Evolutionary conservation across 2,113 vertebrate species (phyloP), one percentile per base, ranked within the genome.

Genomic region (Cnemophilus loriae): DNA sequence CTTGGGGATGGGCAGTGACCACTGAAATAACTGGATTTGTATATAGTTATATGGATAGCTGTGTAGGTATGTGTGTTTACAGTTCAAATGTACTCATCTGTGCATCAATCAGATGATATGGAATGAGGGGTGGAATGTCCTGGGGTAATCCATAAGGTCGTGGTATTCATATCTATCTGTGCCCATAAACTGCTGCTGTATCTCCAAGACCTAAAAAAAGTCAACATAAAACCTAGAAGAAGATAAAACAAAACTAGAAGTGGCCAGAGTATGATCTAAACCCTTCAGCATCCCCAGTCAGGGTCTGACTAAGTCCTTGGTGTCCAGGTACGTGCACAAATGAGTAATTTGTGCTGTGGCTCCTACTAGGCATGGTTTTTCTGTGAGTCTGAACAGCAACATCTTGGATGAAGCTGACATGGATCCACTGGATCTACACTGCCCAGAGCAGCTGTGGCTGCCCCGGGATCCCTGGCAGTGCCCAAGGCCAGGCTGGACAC

Each of bases 21-120:
- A 27, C 75, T n/a, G 59, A 13, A 52, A 52, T n/a, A 17, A 10
- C 11, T 52, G 46, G 6, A 13, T 6, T 5, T 41, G 23, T 50
- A 13, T 4, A 7, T 2, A 41, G 24, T 12, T n/a, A 2, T 3
- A 17, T 10, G 8, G 1, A 5, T 4, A 42, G n/a, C n/a, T 22
- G 30, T 23, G 28, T 2, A 64, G 37, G 17, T 17, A 17, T 8
- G 10, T n/a, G 32, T 78, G 47, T 18, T 78, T 42, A 7, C 27
- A 64, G 75, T 10, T n/a, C 47, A 22, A 42, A 28, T 28, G 57
- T 4, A 24, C 35, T 33, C 35, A 21, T 63, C 1, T 77, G 60
- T 11, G 11, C 60, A 30, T 23, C 39, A 18, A 5, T 23, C 60
- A 65, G 4, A 44, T 44, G 24, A 35, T 9, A 11, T 4, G 37